Base-by-base conservation (phyloP, 23 tunicate genomes). In the Trididemnum miniatum region DNA sequence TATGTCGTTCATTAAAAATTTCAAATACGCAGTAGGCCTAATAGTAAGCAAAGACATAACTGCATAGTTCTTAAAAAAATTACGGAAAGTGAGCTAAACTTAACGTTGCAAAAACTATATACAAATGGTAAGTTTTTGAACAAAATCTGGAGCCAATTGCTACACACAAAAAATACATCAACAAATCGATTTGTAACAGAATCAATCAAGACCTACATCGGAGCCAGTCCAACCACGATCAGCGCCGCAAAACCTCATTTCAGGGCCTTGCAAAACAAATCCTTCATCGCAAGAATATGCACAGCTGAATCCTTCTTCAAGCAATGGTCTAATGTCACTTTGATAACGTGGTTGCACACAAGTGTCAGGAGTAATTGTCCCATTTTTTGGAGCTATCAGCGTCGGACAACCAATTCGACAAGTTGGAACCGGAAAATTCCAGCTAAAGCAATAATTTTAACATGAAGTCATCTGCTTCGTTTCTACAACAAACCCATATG, bases 151-250 rank as follows among this genome's bases (percentile, higher is more conserved):
- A n/a, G n/a, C n/a, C n/a, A n/a, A n/a, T n/a, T n/a, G n/a, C n/a
- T n/a, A n/a, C n/a, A n/a, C n/a, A n/a, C n/a, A n/a, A n/a, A n/a
- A n/a, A n/a, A n/a, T n/a, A n/a, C n/a, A n/a, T n/a, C n/a, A n/a
- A n/a, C n/a, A n/a, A n/a, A n/a, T n/a, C n/a, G n/a, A n/a, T n/a
- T n/a, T n/a, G n/a, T n/a, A n/a, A n/a, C n/a, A n/a, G n/a, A n/a
- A n/a, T n/a, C n/a, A n/a, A n/a, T n/a, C n/a, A n/a, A n/a, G n/a
- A n/a, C 51, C 51, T 49, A 84, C 95, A 80, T 84, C 83, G 35
- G 59, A 75, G 23, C 96, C 96, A 39, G 85, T 40, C 96, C 96
- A 90, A 0, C 82, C 50, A 25, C 96, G 89, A 38, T 85, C 96
- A 40, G 84, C 82, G 20, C 77, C 83, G 63, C 96, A 90, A 67